These are phyloP conservation scores for Belgica antarctica DNA, from an alignment of 2,888 invertebrate species.

Conservation along the genomic window DNA sequence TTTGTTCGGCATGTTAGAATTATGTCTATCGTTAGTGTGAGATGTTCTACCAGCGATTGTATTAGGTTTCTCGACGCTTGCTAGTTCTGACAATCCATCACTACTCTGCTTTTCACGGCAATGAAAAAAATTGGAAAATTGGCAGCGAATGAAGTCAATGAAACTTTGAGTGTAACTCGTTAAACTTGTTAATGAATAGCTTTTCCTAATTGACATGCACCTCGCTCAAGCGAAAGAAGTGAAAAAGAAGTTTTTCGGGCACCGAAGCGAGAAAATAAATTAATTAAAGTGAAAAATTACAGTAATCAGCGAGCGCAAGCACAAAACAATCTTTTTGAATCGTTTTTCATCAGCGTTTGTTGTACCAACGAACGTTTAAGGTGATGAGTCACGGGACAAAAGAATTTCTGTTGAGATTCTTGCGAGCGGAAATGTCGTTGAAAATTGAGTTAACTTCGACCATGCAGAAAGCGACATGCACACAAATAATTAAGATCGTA, in stretches of 20 bases:
- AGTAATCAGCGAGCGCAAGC: background rate
- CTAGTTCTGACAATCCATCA: slow-evolving; percentile 47
- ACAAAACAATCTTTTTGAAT: too few species aligned
- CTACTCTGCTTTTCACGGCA: slow-evolving; percentile 46
- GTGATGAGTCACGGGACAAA: too few species aligned
- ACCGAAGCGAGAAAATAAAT: background rate
- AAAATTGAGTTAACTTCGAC: too few species aligned
- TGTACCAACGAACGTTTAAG: too few species aligned
- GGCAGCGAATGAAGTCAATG: background rate
- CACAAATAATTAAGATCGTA: slow-evolving; percentile 6
- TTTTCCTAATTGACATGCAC: slow-evolving; percentile 5
- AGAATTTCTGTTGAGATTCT: too few species aligned
- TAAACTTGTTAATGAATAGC: background rate
- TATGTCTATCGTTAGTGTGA: slow-evolving; percentile 44
- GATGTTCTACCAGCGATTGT: slow-evolving; percentile 36
- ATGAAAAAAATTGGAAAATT: background rate
- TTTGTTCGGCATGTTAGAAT: slow-evolving; percentile 51
- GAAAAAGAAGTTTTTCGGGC: background rate
- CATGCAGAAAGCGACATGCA: too few species aligned
- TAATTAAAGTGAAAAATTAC: slow-evolving; percentile 6
- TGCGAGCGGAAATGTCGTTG: too few species aligned
- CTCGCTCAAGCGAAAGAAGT: too few species aligned
- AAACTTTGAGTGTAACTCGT: background rate
- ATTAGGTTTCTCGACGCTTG: slow-evolving; percentile 46
- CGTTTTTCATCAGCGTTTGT: too few species aligned